Base-by-base conservation (phyloP, 2,888 invertebrate genomes). In the Sylvicola cinctus region DNA sequence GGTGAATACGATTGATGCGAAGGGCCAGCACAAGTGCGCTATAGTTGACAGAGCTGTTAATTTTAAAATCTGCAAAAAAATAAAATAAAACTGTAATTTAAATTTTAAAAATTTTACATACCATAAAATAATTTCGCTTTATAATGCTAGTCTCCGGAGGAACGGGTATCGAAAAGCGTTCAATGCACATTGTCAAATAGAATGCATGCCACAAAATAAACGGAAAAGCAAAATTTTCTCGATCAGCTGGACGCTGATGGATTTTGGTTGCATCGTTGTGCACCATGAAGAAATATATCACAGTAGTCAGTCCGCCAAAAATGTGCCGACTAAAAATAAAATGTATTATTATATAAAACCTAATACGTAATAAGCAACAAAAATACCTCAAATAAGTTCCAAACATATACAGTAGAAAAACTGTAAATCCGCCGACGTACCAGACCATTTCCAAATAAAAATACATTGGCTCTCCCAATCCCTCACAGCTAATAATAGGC, bases 141-240 rank as follows among this genome's bases (percentile, higher is more conserved):
- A n/a, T n/a, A n/a, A n/a, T n/a, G n/a, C n/a, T n/a, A n/a, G n/a
- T n/a, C n/a, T n/a, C n/a, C n/a, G n/a, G n/a, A n/a, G n/a, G n/a
- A n/a, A n/a, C n/a, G n/a, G n/a, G n/a, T n/a, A n/a, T n/a, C n/a
- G n/a, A n/a, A n/a, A n/a, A n/a, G n/a, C n/a, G 16, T 8, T 63
- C 50, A 30, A 71, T 59, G 36, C 71, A 69, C 17, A 63, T 39
- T 17, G 66, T 67, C 1, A 83, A 60, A 16, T 70, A 60, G 45
- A 74, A 70, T 57, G 76, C 70, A 51, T 88, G 81, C 35, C 71
- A 57, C 12, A 85, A 60, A 40, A 84, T 63, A 28, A 83, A 62
- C 0, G 88, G 88, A 47, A 77, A 79, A 1, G 80, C 83, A 50
- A 85, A 78, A 49, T 80, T 85, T 54, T 90, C 88, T 16, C 88